Base-by-base conservation (phyloP, 2,113 vertebrate genomes). In the Cebidichthys violaceus region DNA sequence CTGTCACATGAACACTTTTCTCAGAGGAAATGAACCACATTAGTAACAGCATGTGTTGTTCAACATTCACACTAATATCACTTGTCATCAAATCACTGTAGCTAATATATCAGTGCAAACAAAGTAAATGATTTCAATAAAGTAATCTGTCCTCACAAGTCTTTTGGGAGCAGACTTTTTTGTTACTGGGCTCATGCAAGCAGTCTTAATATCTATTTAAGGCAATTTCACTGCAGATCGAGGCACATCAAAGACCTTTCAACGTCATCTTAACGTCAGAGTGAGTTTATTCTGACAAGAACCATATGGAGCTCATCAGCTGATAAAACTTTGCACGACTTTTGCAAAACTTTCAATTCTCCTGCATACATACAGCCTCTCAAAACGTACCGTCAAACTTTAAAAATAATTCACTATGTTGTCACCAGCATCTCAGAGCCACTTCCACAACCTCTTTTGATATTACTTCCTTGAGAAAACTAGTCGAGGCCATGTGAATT, bases 381-480 rank as follows among this genome's bases (percentile, higher is more conserved):
- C n/a, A 45, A 67, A 55, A 29, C 22, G 8, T 24, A 20, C 18
- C 6, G 11, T 24, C 41, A 4, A 55, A 10, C 29, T 74, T 85
- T 17, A 45, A 54, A 10, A 54, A 62, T 45, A 70, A 60, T 11
- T 55, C 20, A 13, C 22, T 35, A 2, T 18, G 15, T 47, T 9
- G 24, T 65, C 47, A 52, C 15, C 1, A 20, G 35, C 18, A 61
- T 57, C 20, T 31, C 35, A 52, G 39, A 29, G 45, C 35, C 55
- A 57, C 35, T 75, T 87, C 75, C 70, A 79, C 37, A 57, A 50
- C 39, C 47, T 68, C 29, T 75, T 52, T 20, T 24, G 18, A 14
- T 71, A 75, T 66, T 50, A 27, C n/a, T 83, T 83, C 65, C 76
- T 37, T 20, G 41, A 20, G 41, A 31, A 66, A 86, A 54, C n/a